Evolutionary conservation across 2,888 invertebrate species (phyloP), one percentile per base, ranked within the genome.

Genomic region (Augiades crinisus): DNA sequence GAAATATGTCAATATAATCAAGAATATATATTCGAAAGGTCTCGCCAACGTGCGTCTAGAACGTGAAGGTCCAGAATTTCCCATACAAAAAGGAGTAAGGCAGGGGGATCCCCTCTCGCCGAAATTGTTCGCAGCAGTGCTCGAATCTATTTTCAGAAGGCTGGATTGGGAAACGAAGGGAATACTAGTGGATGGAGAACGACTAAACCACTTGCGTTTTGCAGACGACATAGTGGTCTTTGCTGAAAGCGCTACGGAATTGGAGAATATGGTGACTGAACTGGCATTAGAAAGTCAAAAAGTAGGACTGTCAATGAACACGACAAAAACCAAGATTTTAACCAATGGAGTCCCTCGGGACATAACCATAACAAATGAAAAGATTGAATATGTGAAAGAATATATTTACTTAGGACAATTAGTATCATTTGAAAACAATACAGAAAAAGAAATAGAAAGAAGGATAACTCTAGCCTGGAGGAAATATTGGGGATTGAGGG

Each of bases 241-340:
- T 34, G 43, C 47, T 47, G 43, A 47, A 47, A 45, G 43, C 34
- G 51, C 58, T 54, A 64, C 61, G 63, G 60, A 65, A n/a, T 7
- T 36, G 8, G 17, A 36, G 22, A 22, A 6, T 6, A 22, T 22
- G 6, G 10, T 12, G 3, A 38, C 13, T 24, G 7, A 24, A n/a
- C 17, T 7, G 10, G 5, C 10, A 24, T n/a, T 7, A 7, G 22
- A 22, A 22, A 22, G 22, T 22, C 22, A 43, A 36, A 36, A 17
- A 36, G 17, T 36, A 5, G 36, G 36, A 7, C n/a, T 36, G 16
- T 36, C 16, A 16, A 12, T 33, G 16, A 31, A 40, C 7, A 17
- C 17, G 14, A n/a, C 21, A 3, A 52, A 45, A 45, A 45, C 37
- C 6, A 45, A 52, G 19, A 37, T 38, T 2, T 7, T 52, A 14